A percentile compares a stretch with the other conserved stretches of the same genome.
These are phyloP conservation scores for Meteorus sp. DNA, from an alignment of 1,140 invertebrate species.

Conservation along the genomic window DNA sequence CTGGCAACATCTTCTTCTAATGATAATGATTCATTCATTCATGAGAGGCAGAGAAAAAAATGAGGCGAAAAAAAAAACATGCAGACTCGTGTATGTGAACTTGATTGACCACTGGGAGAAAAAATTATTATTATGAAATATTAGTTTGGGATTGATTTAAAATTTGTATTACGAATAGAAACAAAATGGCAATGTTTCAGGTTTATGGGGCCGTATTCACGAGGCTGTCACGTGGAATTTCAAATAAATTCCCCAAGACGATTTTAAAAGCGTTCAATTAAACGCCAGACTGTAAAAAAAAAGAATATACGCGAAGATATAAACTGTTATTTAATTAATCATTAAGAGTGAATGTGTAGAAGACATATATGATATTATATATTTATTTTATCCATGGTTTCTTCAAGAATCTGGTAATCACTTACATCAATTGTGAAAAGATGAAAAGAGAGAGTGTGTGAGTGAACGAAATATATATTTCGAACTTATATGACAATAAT, in stretches of 20 bases:
- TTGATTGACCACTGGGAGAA: slow-evolving; percentile 1
- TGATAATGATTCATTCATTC: not conserved
- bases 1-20: slow-evolving; percentile 38
- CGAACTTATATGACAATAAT: not conserved
- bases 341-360: not conserved
- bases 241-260: slow-evolving; percentile 12
- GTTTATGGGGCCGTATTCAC: slow-evolving; percentile 7
- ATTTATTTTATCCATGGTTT: not conserved
- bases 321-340: slow-evolving; percentile 5
- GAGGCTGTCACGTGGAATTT: slow-evolving; percentile 26
- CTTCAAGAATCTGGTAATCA: not conserved
- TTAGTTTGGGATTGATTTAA: too few relatives aligned
- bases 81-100: not conserved
- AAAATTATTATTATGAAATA: not conserved
- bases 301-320: slow-evolving; percentile 14
- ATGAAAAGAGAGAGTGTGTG: too few relatives aligned
- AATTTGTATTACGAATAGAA: too few relatives aligned
- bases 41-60: not conserved
- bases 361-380: slow-evolving; percentile 3
- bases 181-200: too few relatives aligned
- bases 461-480: too few relatives aligned
- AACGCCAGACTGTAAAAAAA: slow-evolving; percentile 30
- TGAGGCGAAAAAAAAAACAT: not conserved
- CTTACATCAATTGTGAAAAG: not conserved
- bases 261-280: slow-evolving; percentile 12